Base-by-base conservation (phyloP, 2,113 vertebrate species). In the Cnemophilus loriae region DNA sequence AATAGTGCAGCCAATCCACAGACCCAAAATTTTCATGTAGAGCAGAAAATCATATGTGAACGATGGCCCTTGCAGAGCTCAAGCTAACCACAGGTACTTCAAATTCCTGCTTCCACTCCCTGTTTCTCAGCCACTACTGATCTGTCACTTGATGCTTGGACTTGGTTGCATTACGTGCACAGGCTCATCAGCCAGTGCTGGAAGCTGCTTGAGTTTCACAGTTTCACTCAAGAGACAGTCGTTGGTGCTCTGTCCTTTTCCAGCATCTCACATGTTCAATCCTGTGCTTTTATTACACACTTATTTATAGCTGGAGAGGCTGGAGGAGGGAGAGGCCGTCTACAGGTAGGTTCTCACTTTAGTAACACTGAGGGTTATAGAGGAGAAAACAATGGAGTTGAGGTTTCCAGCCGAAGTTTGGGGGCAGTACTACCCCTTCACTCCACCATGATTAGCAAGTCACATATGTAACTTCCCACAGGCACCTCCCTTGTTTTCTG, bases 111-210 rank as follows among this genome's bases (percentile, higher is more conserved):
- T 81, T 84, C 55, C 39, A 37, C 18, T 78, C 41, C 32, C 53
- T n/a, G 8, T 42, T 84, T 70, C 47, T 85, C 78, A 79, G 70
- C 18, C 44, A 68, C 37, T 35, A 19, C 23, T 33, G n/a, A 7
- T 47, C 50, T 46, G 17, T 41, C 76, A 70, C 60, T 50, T 50
- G 64, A 63, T 33, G 26, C 44, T 46, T 27, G 17, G 33, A 52
- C 52, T 35, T 2, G 0, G 23, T 2, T 73, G n/a, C 3, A 0
- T 8, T 56, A 55, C 0, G 0, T 28, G 44, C 35, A 60, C 4
- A 4, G 56, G 35, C 21, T 76, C 59, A 80, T 41, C 67, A 84
- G 63, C 18, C 39, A 67, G 8, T 3, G 17, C 42, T 70, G 32
- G 23, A 84, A 78, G 30, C 65, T 59, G 47, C 61, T 33, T 13